Percentiles rank a stretch among this genome's conserved stretches.
phyloP scores from a whole-genome alignment of 2,797 vertebrate species.

The Chromobotia macracanthus region DNA sequence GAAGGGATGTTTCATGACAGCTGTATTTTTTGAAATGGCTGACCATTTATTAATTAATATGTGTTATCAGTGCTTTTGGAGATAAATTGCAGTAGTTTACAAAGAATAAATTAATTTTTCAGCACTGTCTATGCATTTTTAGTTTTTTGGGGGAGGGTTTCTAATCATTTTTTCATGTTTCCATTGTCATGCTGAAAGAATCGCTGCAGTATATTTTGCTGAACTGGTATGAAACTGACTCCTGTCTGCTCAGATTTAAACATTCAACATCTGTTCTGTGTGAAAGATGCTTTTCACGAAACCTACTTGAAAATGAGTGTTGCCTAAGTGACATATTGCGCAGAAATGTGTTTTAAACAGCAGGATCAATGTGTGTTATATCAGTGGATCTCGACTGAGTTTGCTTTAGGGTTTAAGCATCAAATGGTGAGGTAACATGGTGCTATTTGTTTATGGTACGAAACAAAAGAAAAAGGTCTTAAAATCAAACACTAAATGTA shows the following conservation, averaged over 20 bases:
- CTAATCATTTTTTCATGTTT: slow-evolving; percentile 4
- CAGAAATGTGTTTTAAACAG: slow-evolving; percentile 26
- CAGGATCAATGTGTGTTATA: not conserved
- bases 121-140: not conserved
- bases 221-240: slow-evolving; percentile 14
- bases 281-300: slow-evolving; percentile 22
- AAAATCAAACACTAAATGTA: not conserved
- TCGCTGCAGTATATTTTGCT: slow-evolving; percentile 13
- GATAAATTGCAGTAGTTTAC: slow-evolving; percentile 2
- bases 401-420: too few relatives aligned
- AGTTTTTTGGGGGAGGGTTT: too few relatives aligned
- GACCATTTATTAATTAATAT: slow-evolving; percentile 21
- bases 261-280: slow-evolving; percentile 37
- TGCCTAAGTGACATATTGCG: slow-evolving; percentile 12
- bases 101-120: not conserved
- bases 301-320: slow-evolving; percentile 13
- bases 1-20: not conserved
- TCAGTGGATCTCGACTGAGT: too few relatives aligned
- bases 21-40: slow-evolving; percentile 2
- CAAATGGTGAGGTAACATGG: not conserved
- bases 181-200: not conserved
- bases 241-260: slow-evolving; percentile 15
- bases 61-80: slow-evolving; percentile 3
- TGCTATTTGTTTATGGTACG: too few relatives aligned
- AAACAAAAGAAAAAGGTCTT: not conserved